Base-by-base conservation (phyloP, 2,113 vertebrate species). In the Chaenogobius annularis region DNA sequence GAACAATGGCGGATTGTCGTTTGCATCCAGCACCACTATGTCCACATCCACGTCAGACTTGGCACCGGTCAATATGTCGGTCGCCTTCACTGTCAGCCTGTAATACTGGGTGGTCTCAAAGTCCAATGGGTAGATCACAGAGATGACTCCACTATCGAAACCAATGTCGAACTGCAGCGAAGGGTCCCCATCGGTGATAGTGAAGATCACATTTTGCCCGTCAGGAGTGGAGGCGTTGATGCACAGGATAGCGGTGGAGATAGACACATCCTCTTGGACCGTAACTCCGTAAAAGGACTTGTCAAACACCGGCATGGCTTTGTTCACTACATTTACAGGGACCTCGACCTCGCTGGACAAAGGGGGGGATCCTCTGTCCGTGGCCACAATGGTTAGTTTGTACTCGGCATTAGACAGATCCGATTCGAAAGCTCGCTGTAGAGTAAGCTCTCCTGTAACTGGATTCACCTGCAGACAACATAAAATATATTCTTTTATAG, bases 221-320 rank as follows among this genome's bases (percentile, higher is more conserved):
- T 96, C 95, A 3, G 96, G 95, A 70, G 96, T 97, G 37, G 94
- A 95, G 79, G 97, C 98, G 31, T 98, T 98, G 83, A 99, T 94
- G 59, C 93, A 93, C 73, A 99, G 85, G 72, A 99, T 88, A 0
- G 96, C 91, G 0, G 95, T 96, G 80, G 94, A 92, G 72, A 94
- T 83, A 55, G 88, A 81, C 15, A 96, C 81, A 20, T 98, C 95
- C 91, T 99, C 98, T 65, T 89, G 92, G 74, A 99, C 82, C 0
- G 95, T 95, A 77, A 96, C 88, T 3, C 95, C 92, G 23, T 99
- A 98, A 91, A 98, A 98, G 4, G 95, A 93, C 71, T 96, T 98
- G 87, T 98, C 96, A 82, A 99, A 99, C 70, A 98, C 94, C 5
- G 98, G 97, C 96, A 98, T 98, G 0, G 96, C 97, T 92, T 97